phyloP scores from a whole-genome alignment of 2,113 vertebrate genomes.

The Coptodon rendalli region DNA sequence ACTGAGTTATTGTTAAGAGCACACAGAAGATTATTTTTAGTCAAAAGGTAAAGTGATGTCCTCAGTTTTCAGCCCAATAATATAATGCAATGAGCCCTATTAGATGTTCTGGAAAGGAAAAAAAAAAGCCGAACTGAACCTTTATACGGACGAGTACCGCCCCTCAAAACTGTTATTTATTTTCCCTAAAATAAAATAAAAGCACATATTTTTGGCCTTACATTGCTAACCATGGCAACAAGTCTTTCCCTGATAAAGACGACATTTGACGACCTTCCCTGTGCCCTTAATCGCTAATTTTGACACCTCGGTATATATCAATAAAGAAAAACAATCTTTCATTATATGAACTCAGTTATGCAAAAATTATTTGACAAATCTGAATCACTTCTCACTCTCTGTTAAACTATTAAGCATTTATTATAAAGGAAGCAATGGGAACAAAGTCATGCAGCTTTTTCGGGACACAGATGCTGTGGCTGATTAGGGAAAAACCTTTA shows the following conservation, averaged over 20 bases:
- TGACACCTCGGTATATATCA: neutral
- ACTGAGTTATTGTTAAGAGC: neutral
- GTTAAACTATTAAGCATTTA: neutral
- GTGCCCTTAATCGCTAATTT: neutral
- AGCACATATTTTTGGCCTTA: neutral
- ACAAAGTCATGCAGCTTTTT: neutral
- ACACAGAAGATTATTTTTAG: neutral
- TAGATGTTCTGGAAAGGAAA: accelerated
- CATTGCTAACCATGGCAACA: neutral
- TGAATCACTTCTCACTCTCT: neutral
- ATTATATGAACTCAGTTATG: neutral
- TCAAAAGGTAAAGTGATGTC: neutral
- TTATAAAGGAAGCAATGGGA: neutral
- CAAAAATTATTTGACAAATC: neutral
- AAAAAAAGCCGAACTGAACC: neutral
- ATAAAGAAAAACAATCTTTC: neutral
- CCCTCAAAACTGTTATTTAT: neutral
- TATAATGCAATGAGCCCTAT: neutral
- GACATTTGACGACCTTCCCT: neutral
- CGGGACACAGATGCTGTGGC: neutral
- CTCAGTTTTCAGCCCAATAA: neutral
- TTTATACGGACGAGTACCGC: neutral
- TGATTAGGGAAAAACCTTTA: neutral
- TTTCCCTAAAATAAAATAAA: neutral
- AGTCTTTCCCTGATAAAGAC: neutral